Conservation (phyloP, 2,797 vertebrate genomes). For the Nannoperca obscura region DNA sequence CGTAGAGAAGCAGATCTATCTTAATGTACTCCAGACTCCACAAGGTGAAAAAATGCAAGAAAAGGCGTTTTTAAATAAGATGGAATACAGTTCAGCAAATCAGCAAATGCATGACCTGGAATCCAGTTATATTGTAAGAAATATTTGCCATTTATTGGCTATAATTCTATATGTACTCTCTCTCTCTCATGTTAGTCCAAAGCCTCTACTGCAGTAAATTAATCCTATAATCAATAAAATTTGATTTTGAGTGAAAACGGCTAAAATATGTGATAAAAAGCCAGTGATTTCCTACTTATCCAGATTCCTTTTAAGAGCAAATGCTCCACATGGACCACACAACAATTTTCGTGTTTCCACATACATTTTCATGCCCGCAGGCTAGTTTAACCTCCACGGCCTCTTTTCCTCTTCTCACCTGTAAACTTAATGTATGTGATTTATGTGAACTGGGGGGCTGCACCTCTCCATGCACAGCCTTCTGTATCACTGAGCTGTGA, state of each 20-base stretch:
- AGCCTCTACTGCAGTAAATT: neutral
- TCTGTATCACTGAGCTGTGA: constrained; percentile 44
- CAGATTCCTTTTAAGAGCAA: neutral
- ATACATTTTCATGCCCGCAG: constrained; percentile 37
- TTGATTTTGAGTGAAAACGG: no score
- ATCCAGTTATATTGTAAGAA: constrained; percentile 2
- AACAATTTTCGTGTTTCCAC: constrained; percentile 18
- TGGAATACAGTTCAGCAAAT: constrained; percentile 29
- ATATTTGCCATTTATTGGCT: constrained; percentile 18
- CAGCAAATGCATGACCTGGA: constrained; percentile 38
- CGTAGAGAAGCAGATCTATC: constrained; percentile 36
- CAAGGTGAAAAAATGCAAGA: constrained; percentile 37
- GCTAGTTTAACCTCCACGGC: constrained; percentile 35
- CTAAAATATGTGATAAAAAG: neutral
- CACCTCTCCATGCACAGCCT: constrained; percentile 40
- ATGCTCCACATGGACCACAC: constrained; percentile 1
- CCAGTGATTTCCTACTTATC: neutral
- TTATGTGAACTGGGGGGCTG: constrained; percentile 40
- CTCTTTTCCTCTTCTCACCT: constrained; percentile 2
- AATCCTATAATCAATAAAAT: constrained; percentile 10
- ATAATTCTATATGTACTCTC: constrained; percentile 2
- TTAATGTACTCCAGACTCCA: constrained; percentile 42
- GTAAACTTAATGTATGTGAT: constrained; percentile 51
- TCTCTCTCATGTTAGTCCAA: neutral
- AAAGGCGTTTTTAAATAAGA: constrained; percentile 48